Evolutionary conservation across 2,797 vertebrate species (phyloP).

Genomic region (Acestrorhynchus altus): DNA sequence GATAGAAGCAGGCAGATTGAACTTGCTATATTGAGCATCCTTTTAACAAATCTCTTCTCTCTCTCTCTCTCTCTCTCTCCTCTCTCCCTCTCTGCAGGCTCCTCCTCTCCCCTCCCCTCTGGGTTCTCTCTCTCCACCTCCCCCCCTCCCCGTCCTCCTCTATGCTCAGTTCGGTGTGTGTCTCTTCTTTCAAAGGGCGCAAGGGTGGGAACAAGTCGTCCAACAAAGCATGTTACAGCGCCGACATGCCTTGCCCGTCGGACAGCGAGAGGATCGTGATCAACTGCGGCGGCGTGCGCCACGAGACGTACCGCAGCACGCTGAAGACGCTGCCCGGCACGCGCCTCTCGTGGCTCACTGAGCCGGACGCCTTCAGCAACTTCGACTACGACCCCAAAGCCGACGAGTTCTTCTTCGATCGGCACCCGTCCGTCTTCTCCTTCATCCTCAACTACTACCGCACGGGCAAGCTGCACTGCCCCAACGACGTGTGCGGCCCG

Average conservation of each 20-base stretch:
- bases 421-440: conserved; percentile 90
- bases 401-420: conserved; percentile 95
- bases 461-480: conserved; percentile 93
- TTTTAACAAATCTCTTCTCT: conserved; percentile 43
- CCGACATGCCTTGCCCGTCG: conserved; percentile 93
- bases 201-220: conserved; percentile 91
- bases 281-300: conserved; percentile 94
- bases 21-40: conserved; percentile 30
- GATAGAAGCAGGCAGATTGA: conserved; percentile 17
- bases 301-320: conserved; percentile 95
- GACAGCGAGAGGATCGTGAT: conserved; percentile 96
- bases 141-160: conserved; percentile 68
- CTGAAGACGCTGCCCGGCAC: conserved; percentile 91
- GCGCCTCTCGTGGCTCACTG: conserved; percentile 90
- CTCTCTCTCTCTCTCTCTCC: conserved; percentile 66
- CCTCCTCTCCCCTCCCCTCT: conserved; percentile 77
- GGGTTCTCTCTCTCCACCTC: conserved; percentile 39
- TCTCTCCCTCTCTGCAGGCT: conserved; percentile 68
- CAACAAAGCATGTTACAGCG: conserved; percentile 94
- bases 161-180: conserved; percentile 97
- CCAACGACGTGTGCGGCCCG: conserved; percentile 91
- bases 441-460: conserved; percentile 96
- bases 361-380: conserved; percentile 89
- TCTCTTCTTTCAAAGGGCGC: conserved; percentile 94
- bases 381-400: conserved; percentile 91